A percentile compares a stretch with the other conserved stretches of the same genome.
These are phyloP conservation scores for Zosterops lateralis DNA, from an alignment of 2,113 vertebrate genomes.

Conservation along the genomic window DNA sequence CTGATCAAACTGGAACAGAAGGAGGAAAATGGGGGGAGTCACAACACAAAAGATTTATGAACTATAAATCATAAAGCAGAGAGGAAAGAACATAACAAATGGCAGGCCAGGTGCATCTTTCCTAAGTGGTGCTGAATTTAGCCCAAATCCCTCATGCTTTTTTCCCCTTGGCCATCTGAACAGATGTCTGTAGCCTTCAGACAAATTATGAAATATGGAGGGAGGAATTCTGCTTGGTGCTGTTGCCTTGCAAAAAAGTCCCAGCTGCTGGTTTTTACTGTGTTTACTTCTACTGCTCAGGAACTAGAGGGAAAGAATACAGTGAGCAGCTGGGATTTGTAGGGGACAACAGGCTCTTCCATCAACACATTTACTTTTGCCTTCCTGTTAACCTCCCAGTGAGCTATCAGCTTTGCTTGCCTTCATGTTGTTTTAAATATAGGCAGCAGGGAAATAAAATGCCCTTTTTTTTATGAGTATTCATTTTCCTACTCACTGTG, in stretches of 20 bases:
- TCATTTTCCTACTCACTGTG: neutral
- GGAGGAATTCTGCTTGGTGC: neutral
- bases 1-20: slow-evolving; percentile 58
- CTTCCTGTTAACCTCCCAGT: neutral
- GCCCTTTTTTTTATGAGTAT: neutral
- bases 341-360: neutral
- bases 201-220: slow-evolving; percentile 53
- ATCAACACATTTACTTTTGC: neutral
- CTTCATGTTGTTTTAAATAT: neutral
- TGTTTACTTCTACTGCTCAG: neutral
- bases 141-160: slow-evolving; percentile 37
- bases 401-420: neutral
- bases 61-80: slow-evolving; percentile 52
- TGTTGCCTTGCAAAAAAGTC: neutral
- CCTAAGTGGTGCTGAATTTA: slow-evolving; percentile 60
- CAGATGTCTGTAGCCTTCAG: slow-evolving; percentile 57
- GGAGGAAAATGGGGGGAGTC: neutral
- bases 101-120: slow-evolving; percentile 49
- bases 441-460: neutral
- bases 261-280: neutral
- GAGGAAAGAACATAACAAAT: slow-evolving; percentile 49
- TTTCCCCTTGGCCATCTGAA: slow-evolving; percentile 16
- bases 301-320: neutral
- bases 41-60: slow-evolving; percentile 40
- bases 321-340: neutral